phyloP scores from a whole-genome alignment of 2,113 vertebrate species.

The Malurus alboscapulatus region DNA sequence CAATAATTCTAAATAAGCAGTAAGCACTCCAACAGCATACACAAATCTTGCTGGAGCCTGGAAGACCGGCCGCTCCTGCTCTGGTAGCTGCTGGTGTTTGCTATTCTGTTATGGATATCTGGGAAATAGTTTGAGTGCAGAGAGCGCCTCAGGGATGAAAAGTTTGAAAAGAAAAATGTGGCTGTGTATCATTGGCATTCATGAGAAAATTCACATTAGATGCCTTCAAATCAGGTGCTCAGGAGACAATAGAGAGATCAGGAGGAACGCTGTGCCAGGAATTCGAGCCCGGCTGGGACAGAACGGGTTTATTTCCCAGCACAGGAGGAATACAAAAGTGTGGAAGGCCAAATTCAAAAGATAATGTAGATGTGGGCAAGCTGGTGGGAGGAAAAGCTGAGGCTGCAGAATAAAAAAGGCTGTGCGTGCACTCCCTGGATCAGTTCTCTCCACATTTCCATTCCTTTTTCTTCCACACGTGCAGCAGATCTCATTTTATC shows the following conservation, averaged over 20 bases:
- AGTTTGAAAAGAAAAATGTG: slow-evolving; percentile 66
- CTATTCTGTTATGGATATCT: slow-evolving; percentile 61
- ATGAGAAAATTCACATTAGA: slow-evolving; percentile 71
- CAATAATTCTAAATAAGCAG: slow-evolving; percentile 51
- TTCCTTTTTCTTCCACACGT: background rate
- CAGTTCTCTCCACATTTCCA: background rate
- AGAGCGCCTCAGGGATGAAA: slow-evolving; percentile 62
- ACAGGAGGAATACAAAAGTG: background rate
- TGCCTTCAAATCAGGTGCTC: slow-evolving; percentile 64
- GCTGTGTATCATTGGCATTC: slow-evolving; percentile 71
- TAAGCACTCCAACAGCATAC: background rate
- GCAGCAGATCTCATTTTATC: background rate
- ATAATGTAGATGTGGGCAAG: background rate
- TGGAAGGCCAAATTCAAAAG: slow-evolving; percentile 19
- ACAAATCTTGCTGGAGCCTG: slow-evolving; percentile 48
- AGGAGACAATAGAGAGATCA: slow-evolving; percentile 67
- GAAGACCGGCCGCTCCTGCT: slow-evolving; percentile 44
- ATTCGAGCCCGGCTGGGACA: slow-evolving; percentile 32
- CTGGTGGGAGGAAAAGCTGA: slow-evolving; percentile 10
- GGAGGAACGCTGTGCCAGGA: slow-evolving; percentile 57
- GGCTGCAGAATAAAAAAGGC: background rate
- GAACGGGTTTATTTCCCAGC: background rate
- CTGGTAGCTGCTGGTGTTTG: slow-evolving; percentile 55
- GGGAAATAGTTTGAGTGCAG: slow-evolving; percentile 58
- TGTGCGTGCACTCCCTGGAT: background rate